Percentiles rank a stretch among this genome's conserved stretches.
Evolutionary conservation across 64 coral and sea anemone species (phyloP).

Genomic region (Platygyra sinensis): DNA sequence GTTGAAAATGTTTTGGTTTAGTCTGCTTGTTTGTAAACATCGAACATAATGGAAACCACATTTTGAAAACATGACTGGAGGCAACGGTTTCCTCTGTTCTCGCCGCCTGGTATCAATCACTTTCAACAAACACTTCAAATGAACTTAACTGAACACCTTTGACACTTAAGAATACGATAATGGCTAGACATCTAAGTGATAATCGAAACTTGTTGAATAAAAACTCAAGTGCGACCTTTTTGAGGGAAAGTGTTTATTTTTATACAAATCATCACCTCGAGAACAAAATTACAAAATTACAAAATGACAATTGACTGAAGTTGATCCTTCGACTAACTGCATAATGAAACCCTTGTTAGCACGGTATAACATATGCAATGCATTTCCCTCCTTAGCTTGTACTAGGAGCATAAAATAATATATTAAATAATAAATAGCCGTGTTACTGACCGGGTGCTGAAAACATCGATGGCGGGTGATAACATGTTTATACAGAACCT

Average conservation of each 20-base stretch:
- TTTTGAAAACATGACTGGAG: slow-evolving; percentile 8
- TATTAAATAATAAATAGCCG: too few species aligned
- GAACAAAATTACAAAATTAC: not conserved
- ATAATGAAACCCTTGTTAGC: not conserved
- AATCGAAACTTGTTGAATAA: slow-evolving; percentile 15
- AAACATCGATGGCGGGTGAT: not conserved
- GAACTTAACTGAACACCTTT: slow-evolving; percentile 4
- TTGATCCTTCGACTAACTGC: not conserved
- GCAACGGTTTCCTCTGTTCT: slow-evolving; percentile 24
- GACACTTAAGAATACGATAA: slow-evolving; percentile 35
- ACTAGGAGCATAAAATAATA: not conserved
- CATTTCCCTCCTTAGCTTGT: not conserved
- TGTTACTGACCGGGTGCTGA: not conserved
- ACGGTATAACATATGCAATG: not conserved
- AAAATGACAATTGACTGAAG: not conserved
- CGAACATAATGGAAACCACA: not conserved
- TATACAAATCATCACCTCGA: slow-evolving; percentile 26
- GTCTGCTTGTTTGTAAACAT: not conserved
- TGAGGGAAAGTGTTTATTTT: slow-evolving; percentile 7
- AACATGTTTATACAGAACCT: not conserved
- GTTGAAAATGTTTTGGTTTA: slow-evolving; percentile 1
- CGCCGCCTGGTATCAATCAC: not conserved
- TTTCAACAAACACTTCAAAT: slow-evolving; percentile 26
- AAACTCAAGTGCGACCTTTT: slow-evolving; percentile 15
- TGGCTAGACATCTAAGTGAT: not conserved